Evolutionary conservation across 2,113 vertebrate genomes (phyloP).

Genomic region (Aldabrachelys gigantea): DNA sequence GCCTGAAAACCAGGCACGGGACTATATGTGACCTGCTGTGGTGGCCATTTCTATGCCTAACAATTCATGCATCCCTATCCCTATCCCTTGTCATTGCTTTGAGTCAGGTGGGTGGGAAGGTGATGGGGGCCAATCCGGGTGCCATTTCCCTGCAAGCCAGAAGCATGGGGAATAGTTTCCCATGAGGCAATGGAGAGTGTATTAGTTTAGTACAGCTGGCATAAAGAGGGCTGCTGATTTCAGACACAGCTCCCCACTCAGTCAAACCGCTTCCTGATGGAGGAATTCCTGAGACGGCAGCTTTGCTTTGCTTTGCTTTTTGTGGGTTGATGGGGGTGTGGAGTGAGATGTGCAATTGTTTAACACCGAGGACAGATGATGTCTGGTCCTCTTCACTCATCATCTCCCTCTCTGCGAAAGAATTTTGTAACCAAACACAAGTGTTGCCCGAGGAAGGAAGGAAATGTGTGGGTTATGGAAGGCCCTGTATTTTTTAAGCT

Average conservation of each 20-base stretch:
- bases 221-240: neutral
- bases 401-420: neutral
- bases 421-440: neutral
- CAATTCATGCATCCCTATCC: neutral
- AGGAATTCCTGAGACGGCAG: neutral
- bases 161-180: constrained; percentile 8
- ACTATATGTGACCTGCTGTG: neutral
- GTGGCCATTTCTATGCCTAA: neutral
- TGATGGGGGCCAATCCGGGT: neutral
- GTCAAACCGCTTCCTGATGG: neutral
- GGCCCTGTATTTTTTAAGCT: neutral
- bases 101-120: constrained; percentile 6
- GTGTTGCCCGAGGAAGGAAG: neutral
- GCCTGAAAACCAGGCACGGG: neutral
- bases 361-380: neutral
- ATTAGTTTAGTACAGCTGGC: neutral
- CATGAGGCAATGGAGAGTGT: neutral
- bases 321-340: neutral
- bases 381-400: neutral
- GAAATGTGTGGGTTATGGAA: neutral
- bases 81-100: neutral
- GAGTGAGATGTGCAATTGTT: neutral
- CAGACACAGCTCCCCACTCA: neutral
- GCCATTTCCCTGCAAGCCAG: constrained; percentile 2
- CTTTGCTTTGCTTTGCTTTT: neutral